Percentiles rank a stretch among this genome's conserved stretches.
Conservation (phyloP, 2,113 vertebrate species). For the Zapornia atra region DNA sequence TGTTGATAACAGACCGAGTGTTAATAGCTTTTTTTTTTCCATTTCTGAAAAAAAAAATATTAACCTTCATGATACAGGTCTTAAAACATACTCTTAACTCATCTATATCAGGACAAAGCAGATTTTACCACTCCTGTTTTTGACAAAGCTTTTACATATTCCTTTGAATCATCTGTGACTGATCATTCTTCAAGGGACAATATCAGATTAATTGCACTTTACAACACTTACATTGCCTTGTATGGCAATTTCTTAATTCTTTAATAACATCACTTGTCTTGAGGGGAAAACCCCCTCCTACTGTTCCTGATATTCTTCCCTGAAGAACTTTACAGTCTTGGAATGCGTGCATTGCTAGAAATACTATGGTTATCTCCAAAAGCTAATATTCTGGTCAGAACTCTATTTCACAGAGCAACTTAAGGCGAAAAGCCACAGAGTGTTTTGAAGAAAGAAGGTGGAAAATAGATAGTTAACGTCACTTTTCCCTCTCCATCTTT, state of each 20-base stretch:
- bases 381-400: not conserved
- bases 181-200: not conserved
- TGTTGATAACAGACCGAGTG: not conserved
- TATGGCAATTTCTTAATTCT: not conserved
- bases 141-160: not conserved
- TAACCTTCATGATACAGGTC: not conserved
- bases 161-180: not conserved
- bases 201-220: not conserved
- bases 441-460: not conserved
- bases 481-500: not conserved
- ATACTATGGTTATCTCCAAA: not conserved
- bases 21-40: not conserved
- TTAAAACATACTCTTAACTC: not conserved
- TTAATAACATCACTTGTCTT: not conserved
- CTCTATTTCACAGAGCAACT: not conserved
- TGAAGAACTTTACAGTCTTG: not conserved
- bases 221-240: not conserved
- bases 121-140: not conserved
- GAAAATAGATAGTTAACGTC: not conserved
- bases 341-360: not conserved
- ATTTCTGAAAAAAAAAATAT: not conserved
- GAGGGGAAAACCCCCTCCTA: accelerated
- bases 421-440: not conserved
- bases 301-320: not conserved
- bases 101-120: not conserved